Base-by-base conservation (phyloP, 2,113 vertebrate genomes). In the Chloropsis cyanopogon region DNA sequence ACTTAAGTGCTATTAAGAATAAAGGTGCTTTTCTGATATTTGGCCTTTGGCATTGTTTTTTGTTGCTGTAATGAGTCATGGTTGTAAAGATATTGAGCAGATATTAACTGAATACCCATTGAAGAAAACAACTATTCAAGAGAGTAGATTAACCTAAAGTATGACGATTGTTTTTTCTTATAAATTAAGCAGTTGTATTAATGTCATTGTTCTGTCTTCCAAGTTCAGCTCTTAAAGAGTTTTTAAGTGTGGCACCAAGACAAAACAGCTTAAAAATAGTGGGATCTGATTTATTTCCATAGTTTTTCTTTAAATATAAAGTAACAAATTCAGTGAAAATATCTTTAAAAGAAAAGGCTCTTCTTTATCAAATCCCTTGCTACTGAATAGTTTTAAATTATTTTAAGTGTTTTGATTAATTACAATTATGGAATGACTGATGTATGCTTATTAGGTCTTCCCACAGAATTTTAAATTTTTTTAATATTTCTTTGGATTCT, bases 231-330 rank as follows among this genome's bases (percentile, higher is more conserved):
- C 68, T 96, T 88, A 31, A 19, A 64, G 84, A 95, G 35, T 60
- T 80, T 81, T 76, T 60, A 78, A 59, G 33, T 71, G 39, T 85
- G 59, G 65, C 6, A 39, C 24, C 63, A 71, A 77, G 61, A 50
- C 28, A 91, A 37, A 92, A 86, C 18, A 5, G 9, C 8, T 56
- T 95, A 92, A 98, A 98, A 97, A 95, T 93, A 83, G 92, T 96
- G 52, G 92, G 94, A 88, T 98, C 96, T 19, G 8, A 83, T 29
- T 2, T 44, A 75, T 91, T 90, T 88, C 95, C 97, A 96, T 92
- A 97, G 96, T 63, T 80, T 42, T 78, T 66, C 78, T 82, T 78
- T 23, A 86, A 80, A 81, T 6, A 39, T 21, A 16, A 53, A 52
- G 5, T 39, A 72, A 49, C 2, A 54, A 49, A 31, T 77, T 35